A percentile compares a stretch with the other conserved stretches of the same genome.
Evolutionary conservation across 2,888 invertebrate species (phyloP).

Genomic region (Melinaea menophilus): DNA sequence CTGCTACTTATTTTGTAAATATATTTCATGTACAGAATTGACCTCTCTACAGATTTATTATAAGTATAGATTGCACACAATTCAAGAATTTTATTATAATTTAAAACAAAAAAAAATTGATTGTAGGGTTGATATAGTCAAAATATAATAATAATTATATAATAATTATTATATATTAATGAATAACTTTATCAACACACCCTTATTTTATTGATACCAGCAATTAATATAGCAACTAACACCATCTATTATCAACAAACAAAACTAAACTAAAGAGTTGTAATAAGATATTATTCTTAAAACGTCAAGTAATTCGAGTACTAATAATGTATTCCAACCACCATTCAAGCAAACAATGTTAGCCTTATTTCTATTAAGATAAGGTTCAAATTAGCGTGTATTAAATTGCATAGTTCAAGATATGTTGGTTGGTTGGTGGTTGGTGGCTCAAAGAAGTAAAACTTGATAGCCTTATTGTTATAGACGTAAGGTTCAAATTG

Average conservation of each 20-base stretch:
- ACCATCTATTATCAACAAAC: conserved; percentile 57
- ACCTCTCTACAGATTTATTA: no score
- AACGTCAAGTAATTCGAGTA: conserved; percentile 71
- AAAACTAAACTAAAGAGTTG: conserved; percentile 53
- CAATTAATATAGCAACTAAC: conserved; percentile 20
- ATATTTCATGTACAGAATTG: no score
- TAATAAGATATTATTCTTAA: conserved; percentile 51
- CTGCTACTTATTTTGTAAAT: no score
- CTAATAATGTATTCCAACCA: conserved; percentile 49
- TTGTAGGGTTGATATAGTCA: no score
- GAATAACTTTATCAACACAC: background rate
- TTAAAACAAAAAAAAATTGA: no score
- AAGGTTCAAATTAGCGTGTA: conserved; percentile 16
- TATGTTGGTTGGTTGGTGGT: conserved; percentile 32
- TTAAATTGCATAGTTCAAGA: conserved; percentile 17
- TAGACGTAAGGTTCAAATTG: no score
- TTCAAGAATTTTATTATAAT: no score
- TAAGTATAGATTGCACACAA: no score
- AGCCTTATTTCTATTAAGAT: background rate
- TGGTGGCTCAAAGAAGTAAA: no score
- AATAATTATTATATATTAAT: background rate
- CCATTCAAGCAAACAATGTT: conserved; percentile 11
- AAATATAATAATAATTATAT: background rate
- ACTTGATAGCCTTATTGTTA: no score
- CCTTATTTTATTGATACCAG: conserved; percentile 32